These are phyloP conservation scores for Apis laboriosa DNA, from an alignment of 1,140 invertebrate species.

Conservation along the genomic window DNA sequence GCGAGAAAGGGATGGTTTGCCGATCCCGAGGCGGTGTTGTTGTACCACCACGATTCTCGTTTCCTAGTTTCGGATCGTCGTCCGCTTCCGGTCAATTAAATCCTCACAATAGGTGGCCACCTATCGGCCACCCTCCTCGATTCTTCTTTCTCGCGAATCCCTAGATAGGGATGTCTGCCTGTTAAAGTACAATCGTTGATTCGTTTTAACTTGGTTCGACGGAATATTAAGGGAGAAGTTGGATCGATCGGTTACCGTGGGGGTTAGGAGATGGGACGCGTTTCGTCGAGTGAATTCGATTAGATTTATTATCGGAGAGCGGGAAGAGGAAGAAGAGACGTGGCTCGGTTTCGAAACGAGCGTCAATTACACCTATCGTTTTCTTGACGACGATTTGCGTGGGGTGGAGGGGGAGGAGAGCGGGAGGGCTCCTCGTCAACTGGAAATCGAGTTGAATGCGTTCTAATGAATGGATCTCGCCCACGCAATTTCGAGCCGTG, in stretches of 20 bases:
- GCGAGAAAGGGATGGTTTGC: no score
- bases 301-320: no score
- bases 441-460: conserved; percentile 55
- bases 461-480: conserved; percentile 61
- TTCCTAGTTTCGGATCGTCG: conserved; percentile 59
- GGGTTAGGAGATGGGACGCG: no score
- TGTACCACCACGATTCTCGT: conserved; percentile 42
- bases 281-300: no score
- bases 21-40: conserved; percentile 43
- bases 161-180: neutral
- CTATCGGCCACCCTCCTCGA: neutral
- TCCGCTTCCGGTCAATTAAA: conserved; percentile 60
- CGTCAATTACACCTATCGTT: neutral
- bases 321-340: neutral
- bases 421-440: conserved; percentile 17
- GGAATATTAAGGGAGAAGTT: neutral
- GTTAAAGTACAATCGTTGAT: neutral
- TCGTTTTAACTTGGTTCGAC: neutral
- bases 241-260: neutral
- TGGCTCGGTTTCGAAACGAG: neutral
- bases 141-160: conserved; percentile 10
- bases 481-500: conserved; percentile 51
- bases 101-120: conserved; percentile 46
- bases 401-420: neutral
- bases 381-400: conserved; percentile 9